Base-by-base conservation (phyloP, 2,888 invertebrate species). In the Xanthostigma xanthostigma region DNA sequence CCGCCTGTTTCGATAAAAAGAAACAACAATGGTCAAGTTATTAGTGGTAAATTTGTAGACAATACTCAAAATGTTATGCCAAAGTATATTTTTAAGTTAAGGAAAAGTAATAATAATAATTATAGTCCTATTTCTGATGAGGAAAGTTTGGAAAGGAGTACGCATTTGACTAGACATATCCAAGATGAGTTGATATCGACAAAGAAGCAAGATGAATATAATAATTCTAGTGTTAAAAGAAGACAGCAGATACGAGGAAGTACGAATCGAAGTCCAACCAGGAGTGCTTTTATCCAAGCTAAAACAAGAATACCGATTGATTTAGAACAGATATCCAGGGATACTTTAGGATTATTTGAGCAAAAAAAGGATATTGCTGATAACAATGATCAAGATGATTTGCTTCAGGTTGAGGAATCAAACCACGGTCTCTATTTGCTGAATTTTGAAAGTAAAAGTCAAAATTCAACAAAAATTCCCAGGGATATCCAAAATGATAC, bases 351-450 rank as follows among this genome's bases (percentile, higher is more conserved):
- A 8, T 42, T 56, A 36, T 50, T 54, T 1, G 56, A 60, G 63
- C 51, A 58, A 60, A 43, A 58, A 59, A 43, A 53, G 58, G 52
- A 46, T 10, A 34, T 48, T 8, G 56, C 64, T 48, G 54, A 53
- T 38, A 70, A 70, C 58, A 71, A 70, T 59, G 73, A 72, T 53
- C 71, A 71, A 0, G 73, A 73, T 55, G 73, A 73, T 64, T 72
- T 70, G 50, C 71, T 73, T 49, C 73, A 73, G 63, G 73, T 73
- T 2, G 72, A 73, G 52, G 73, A 73, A 60, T 72, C 72, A 0
- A 73, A 71, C 56, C 73, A 73, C 55, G 73, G 73, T 37, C 54
- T 72, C 12, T 72, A 72, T 60, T 60, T 73, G 53, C 64, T 72
- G 6, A 73, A 73, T 56, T 72, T 51, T 36, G 50, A 50, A 37